These are phyloP conservation scores for Dermatemys mawii DNA, from an alignment of 2,113 vertebrate species.

Conservation along the genomic window DNA sequence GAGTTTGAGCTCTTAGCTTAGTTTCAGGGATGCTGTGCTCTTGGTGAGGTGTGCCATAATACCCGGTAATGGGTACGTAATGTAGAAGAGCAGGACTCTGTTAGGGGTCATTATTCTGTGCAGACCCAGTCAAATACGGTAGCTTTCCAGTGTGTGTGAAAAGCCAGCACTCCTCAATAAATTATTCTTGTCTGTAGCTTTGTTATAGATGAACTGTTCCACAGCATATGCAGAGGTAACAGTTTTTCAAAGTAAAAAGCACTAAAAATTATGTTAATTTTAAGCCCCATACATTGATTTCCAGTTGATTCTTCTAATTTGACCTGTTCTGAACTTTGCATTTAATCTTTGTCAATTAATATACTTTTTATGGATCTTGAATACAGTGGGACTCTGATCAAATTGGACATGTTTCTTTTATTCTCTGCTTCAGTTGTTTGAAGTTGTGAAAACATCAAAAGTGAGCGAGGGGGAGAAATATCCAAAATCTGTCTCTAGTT, in stretches of 20 bases:
- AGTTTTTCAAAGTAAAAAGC: background rate
- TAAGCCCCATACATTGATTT: fast-evolving
- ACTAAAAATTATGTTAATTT: background rate
- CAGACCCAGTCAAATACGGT: background rate
- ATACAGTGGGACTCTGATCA: background rate
- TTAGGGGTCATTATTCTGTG: background rate
- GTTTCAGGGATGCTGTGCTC: background rate
- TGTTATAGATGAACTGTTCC: background rate
- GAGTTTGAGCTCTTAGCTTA: fast-evolving
- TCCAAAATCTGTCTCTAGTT: conserved; percentile 4
- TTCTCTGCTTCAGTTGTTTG: background rate
- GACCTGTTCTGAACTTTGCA: background rate
- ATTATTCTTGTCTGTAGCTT: background rate
- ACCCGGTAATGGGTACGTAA: background rate
- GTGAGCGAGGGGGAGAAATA: background rate
- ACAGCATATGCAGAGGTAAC: background rate
- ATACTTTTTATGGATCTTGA: background rate
- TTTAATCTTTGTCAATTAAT: fast-evolving
- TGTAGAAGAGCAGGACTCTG: background rate
- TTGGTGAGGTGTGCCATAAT: background rate
- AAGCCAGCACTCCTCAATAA: fast-evolving
- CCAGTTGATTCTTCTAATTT: background rate
- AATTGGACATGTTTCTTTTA: background rate
- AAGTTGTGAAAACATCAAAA: background rate
- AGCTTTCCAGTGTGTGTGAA: fast-evolving